Evolutionary conservation across 2,888 invertebrate genomes (phyloP).

Genomic region (Pycnomerus fuliginosus): DNA sequence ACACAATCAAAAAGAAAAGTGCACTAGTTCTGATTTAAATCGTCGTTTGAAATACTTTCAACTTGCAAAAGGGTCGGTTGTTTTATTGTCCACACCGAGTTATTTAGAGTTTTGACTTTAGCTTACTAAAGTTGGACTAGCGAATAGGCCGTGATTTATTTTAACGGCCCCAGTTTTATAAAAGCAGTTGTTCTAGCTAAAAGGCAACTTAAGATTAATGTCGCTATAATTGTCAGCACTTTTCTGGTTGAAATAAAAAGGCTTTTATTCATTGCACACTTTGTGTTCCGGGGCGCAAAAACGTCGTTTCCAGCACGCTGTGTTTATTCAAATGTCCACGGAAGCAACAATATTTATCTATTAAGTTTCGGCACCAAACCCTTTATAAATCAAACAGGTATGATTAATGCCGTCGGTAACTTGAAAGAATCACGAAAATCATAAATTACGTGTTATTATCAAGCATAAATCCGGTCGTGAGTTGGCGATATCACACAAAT

Average conservation of each 20-base stretch:
- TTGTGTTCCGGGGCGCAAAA: too few relatives aligned
- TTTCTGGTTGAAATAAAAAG: constrained; percentile 8
- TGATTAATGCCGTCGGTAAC: constrained; percentile 2
- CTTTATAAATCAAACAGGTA: constrained; percentile 2
- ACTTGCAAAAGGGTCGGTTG: constrained; percentile 24
- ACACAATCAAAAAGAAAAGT: constrained; percentile 20
- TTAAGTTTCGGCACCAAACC: neutral
- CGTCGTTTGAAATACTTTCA: constrained; percentile 32
- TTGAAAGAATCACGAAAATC: constrained; percentile 10
- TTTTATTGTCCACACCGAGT: constrained; percentile 27
- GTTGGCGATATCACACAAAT: constrained; percentile 7
- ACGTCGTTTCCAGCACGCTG: too few relatives aligned
- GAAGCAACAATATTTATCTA: constrained; percentile 9
- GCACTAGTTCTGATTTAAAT: constrained; percentile 31
- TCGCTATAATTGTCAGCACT: constrained; percentile 27
- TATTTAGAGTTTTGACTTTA: constrained; percentile 33
- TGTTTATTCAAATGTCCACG: too few relatives aligned
- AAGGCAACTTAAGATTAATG: constrained; percentile 29
- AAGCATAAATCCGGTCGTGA: constrained; percentile 6
- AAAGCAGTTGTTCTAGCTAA: constrained; percentile 26
- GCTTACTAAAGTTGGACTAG: constrained; percentile 16
- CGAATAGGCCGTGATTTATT: constrained; percentile 25
- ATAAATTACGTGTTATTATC: constrained; percentile 15
- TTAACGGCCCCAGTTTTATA: constrained; percentile 19
- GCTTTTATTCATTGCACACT: neutral